Base-by-base conservation (phyloP, 2,888 invertebrate species). In the Synergus laeviventris region DNA sequence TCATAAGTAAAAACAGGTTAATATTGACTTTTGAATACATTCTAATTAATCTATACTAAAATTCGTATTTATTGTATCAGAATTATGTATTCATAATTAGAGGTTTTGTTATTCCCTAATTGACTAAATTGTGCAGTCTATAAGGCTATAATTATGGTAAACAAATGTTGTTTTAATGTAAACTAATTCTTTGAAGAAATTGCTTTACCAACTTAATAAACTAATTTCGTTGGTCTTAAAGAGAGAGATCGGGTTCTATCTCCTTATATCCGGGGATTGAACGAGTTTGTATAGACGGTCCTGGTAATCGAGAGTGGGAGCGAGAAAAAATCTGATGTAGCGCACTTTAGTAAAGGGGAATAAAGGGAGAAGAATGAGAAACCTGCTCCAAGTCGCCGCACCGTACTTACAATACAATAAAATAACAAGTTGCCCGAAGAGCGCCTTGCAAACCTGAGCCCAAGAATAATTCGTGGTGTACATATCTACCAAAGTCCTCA, bases 351-450 rank as follows among this genome's bases (percentile, higher is more conserved):
- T 70, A 42, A 24, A n/a, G 39, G 31, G 66, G 16, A 36, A 12
- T 45, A 21, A 36, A 45, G 74, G 56, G 66, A 61, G 49, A 59
- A 74, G 76, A 74, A 49, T 73, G 74, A 77, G 74, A 80, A 74
- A 77, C 62, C 64, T 66, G 66, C 42, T 60, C 60, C 77, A 78
- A 77, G 77, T 77, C 76, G 75, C 59, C 18, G 42, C 81, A 75
- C 81, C 82, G 82, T 84, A 84, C 85, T 85, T 87, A 88, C 87
- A 88, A 87, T 88, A 86, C 88, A 84, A 84, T 86, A 85, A 88
- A 87, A 89, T 89, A 89, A 88, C 87, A 84, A 89, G 87, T 82
- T 81, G 81, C 82, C 73, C 56, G 61, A 74, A 45, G 77, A 45
- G 73, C 66, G 66, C 21, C 66, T 66, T 66, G 70, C 70, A 45